Evolutionary conservation across 2,113 vertebrate genomes (phyloP).

Genomic region (Indicator maculatus): DNA sequence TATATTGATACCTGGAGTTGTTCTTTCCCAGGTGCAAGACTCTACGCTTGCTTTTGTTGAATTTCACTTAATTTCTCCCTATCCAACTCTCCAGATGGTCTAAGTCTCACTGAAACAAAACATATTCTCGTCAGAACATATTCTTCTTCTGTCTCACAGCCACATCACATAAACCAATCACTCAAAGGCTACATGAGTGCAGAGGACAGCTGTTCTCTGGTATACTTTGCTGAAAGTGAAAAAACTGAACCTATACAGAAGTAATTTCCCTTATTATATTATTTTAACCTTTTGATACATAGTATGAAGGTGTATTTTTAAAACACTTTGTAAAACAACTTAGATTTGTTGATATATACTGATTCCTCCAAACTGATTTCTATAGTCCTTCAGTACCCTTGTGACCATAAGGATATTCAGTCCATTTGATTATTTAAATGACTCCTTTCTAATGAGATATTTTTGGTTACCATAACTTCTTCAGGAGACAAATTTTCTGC

Average conservation of each 20-base stretch:
- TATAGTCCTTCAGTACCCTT: not conserved
- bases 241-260: not conserved
- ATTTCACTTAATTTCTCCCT: no score
- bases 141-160: not conserved
- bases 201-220: not conserved
- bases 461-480: not conserved
- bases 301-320: not conserved
- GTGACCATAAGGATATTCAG: not conserved
- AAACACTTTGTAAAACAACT: not conserved
- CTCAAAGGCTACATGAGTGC: not conserved
- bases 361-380: not conserved
- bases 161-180: not conserved
- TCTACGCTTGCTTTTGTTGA: no score
- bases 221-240: not conserved
- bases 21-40: no score
- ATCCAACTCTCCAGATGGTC: no score
- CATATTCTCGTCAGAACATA: not conserved
- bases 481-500: not conserved
- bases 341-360: not conserved
- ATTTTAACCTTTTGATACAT: not conserved
- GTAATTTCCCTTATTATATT: not conserved
- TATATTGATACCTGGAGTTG: no score
- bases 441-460: not conserved
- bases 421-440: not conserved
- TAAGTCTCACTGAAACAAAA: no score